phyloP scores from a whole-genome alignment of 2,113 vertebrate genomes.

The Bujurquina vittata region DNA sequence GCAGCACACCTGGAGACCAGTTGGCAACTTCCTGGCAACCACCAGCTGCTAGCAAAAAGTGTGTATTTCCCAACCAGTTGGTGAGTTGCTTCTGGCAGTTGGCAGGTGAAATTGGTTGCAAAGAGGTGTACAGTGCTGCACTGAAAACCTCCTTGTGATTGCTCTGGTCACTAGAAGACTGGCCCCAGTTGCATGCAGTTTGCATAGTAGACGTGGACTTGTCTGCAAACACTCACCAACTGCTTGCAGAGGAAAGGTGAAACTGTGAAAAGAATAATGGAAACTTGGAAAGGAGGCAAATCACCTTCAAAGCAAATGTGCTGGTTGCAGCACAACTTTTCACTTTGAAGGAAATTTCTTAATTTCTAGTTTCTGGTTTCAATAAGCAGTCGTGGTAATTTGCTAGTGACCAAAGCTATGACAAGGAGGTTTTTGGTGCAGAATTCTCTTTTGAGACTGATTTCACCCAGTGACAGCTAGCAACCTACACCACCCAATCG shows the following conservation, averaged over 20 bases:
- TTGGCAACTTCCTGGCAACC: neutral
- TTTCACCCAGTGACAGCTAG: neutral
- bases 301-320: neutral
- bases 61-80: neutral
- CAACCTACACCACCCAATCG: neutral
- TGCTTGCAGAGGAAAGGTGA: neutral
- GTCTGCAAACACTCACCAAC: neutral
- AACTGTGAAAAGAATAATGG: neutral
- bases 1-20: neutral
- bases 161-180: neutral
- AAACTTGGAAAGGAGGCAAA: neutral
- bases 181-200: neutral
- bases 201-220: neutral
- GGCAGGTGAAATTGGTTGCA: too few species aligned
- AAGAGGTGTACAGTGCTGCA: neutral
- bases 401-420: too few species aligned
- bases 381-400: neutral
- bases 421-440: neutral
- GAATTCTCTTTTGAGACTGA: neutral
- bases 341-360: neutral
- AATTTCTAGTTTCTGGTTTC: neutral
- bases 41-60: neutral
- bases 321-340: neutral
- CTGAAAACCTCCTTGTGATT: neutral
- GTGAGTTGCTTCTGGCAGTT: neutral